Base-by-base conservation (phyloP, 2,797 vertebrate genomes). In the Galago senegalensis region DNA sequence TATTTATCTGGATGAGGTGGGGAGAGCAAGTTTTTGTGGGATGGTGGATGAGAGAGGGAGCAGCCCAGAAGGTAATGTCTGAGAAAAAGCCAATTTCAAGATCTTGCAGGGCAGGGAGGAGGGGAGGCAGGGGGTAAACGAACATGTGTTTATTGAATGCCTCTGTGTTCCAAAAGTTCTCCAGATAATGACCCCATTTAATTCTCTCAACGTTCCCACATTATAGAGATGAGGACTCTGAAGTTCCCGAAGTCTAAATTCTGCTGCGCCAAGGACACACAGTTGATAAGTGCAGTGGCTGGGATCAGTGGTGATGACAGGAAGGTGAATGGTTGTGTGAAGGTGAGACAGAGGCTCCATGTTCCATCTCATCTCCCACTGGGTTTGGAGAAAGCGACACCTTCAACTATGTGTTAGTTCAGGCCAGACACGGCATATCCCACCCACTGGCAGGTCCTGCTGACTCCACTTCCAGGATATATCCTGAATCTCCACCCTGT, bases 351-450 rank as follows among this genome's bases (percentile, higher is more conserved):
- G 76, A n/a, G 61, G 14, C 29, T 63, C 82, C 12, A 21, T 12
- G 29, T 5, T 2, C 20, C 16, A 34, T 43, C 31, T 63, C 2
- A 25, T 69, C 31, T 79, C 21, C 60, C 25, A 23, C 14, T 43
- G 75, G 56, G 13, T 89, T 13, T 23, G 46, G 17, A 56, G 43
- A 60, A 96, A 72, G 16, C 2, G 63, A 29, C 21, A 56, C 0
- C 13, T 16, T 83, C 18, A 63, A 40, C 49, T 37, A 4, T 14
- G 13, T 53, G 43, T 14, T 58, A 34, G 10, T 21, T 92, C 8
- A 0, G 27, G 7, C 27, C 11, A 31, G 72, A 61, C 21, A 1
- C 40, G 2, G 3, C 12, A 1, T 5, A 20, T 40, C 16, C 8
- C 11, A 2, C 2, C 2, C 18, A 1, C 13, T 4, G 1, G 21